Base-by-base conservation (phyloP, 2,113 vertebrate species). In the Todiramphus chloris region DNA sequence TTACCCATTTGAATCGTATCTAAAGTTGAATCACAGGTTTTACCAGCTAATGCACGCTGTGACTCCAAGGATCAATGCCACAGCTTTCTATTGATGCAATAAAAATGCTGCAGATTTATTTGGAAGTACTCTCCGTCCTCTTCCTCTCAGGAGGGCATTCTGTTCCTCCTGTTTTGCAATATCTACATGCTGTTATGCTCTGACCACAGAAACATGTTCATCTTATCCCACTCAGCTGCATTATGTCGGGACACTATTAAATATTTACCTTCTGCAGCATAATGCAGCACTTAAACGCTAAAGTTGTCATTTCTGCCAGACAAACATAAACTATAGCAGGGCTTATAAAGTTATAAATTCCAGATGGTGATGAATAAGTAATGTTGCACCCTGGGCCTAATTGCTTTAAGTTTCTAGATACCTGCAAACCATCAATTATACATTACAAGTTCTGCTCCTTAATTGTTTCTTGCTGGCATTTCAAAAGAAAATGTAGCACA, bases 351-450 rank as follows among this genome's bases (percentile, higher is more conserved):
- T 93, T 96, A 68, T 87, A 94, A 93, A 53, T 96, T 97, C 92
- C 90, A 97, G 97, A 97, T 96, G 88, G 93, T 96, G 87, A 96
- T 96, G 95, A 98, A 97, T 97, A 96, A 96, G 56, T 95, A 89
- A 96, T 91, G 81, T 50, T 90, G 70, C 76, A 80, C 88, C 87
- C 94, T 69, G 86, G 91, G 90, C 87, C 92, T 96, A 97, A 97
- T 97, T 96, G 90, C 72, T 95, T 81, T 88, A 95, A 94, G 93
- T 94, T 96, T 94, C 73, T 87, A 96, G 92, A 96, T 96, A 97
- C 87, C 93, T 96, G 93, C 90, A 96, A 95, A 95, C 62, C 77
- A 96, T 97, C 90, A 97, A 93, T 97, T 97, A 97, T 95, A 81
- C 87, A 96, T 95, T 96, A 97, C 76, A 95, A 96, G 64, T 84